These are phyloP conservation scores for Orycteropus afer DNA, from an alignment of 2,113 vertebrate genomes.

Conservation along the genomic window DNA sequence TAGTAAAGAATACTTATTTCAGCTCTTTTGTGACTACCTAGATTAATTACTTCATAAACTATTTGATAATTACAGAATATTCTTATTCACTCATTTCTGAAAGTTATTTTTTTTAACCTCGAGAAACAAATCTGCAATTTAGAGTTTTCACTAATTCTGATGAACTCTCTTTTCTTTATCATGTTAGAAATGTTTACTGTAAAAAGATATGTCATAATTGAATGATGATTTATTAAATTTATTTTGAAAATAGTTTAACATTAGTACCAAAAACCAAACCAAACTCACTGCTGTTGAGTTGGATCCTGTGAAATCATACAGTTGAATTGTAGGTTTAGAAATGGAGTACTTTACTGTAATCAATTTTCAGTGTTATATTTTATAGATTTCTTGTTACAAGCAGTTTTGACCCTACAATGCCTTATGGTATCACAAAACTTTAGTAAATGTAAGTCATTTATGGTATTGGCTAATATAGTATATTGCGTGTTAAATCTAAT, in stretches of 20 bases:
- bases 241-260: slow-evolving; percentile 48
- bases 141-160: slow-evolving; percentile 38
- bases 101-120: slow-evolving; percentile 41
- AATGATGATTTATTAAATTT: slow-evolving; percentile 50
- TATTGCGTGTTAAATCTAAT: slow-evolving; percentile 68
- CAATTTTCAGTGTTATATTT: slow-evolving; percentile 42
- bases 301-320: slow-evolving; percentile 29
- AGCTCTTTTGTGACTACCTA: not conserved
- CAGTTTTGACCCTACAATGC: slow-evolving; percentile 13
- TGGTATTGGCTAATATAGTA: slow-evolving; percentile 59
- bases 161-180: slow-evolving; percentile 14
- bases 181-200: slow-evolving; percentile 15
- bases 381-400: slow-evolving; percentile 49
- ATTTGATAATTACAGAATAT: slow-evolving; percentile 35
- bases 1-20: slow-evolving; percentile 31
- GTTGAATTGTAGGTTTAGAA: slow-evolving; percentile 31
- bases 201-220: slow-evolving; percentile 30
- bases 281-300: too few species aligned
- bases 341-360: not conserved
- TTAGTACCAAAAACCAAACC: too few species aligned
- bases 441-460: slow-evolving; percentile 50
- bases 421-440: slow-evolving; percentile 48
- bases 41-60: slow-evolving; percentile 16
- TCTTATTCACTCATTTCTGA: slow-evolving; percentile 27
- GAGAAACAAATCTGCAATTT: slow-evolving; percentile 51